Evolutionary conservation across 2,888 invertebrate genomes (phyloP).

Genomic region (Tricholauxania praeusta): DNA sequence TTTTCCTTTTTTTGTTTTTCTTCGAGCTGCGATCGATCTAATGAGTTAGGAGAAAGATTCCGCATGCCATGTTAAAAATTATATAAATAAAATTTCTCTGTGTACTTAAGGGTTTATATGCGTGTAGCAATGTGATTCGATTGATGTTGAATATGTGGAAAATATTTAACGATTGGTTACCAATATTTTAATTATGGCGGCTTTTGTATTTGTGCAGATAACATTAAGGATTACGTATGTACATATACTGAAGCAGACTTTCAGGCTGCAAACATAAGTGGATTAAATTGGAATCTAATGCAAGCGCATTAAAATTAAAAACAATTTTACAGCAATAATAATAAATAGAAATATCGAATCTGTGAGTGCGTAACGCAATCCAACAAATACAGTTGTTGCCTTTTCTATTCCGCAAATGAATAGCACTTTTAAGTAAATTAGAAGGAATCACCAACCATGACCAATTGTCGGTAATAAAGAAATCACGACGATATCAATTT

Average conservation of each 20-base stretch:
- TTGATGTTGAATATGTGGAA: slow-evolving; percentile 24
- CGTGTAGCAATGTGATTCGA: neutral
- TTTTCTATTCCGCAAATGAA: neutral
- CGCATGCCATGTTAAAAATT: no score
- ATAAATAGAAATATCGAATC: neutral
- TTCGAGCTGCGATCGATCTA: no score
- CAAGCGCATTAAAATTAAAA: slow-evolving; percentile 24
- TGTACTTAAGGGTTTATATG: neutral
- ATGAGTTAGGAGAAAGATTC: no score
- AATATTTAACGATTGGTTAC: slow-evolving; percentile 46
- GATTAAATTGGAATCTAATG: slow-evolving; percentile 28
- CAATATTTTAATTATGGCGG: slow-evolving; percentile 49
- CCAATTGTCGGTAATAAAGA: slow-evolving; percentile 48
- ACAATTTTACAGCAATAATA: slow-evolving; percentile 1
- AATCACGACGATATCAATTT: slow-evolving; percentile 65
- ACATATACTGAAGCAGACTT: neutral
- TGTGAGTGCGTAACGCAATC: no score
- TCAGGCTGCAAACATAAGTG: slow-evolving; percentile 12
- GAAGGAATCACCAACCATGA: slow-evolving; percentile 29
- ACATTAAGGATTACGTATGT: slow-evolving; percentile 12
- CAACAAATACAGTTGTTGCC: no score
- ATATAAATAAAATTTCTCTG: neutral
- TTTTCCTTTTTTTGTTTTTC: no score
- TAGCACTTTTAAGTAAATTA: slow-evolving; percentile 30
- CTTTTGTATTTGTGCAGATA: slow-evolving; percentile 27